phyloP scores from a whole-genome alignment of 2,888 invertebrate species.

The Cantharis nigra region DNA sequence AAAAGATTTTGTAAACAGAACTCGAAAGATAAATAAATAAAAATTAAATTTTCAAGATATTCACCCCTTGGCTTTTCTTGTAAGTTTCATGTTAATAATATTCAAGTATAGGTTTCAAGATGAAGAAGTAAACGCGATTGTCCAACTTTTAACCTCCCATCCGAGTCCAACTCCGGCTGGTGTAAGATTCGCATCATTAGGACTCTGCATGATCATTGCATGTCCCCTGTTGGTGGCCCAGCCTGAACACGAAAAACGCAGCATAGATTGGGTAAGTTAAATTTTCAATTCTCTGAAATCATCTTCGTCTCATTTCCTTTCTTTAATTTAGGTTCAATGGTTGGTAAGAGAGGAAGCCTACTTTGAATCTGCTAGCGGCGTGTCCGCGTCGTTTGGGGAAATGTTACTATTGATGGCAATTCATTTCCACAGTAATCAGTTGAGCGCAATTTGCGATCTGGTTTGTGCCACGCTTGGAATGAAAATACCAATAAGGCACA shows the following conservation, averaged over 20 bases:
- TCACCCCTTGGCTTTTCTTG: not conserved
- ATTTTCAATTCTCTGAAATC: not conserved
- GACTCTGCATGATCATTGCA: constrained; percentile 91
- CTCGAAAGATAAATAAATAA: no score
- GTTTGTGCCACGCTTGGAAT: constrained; percentile 94
- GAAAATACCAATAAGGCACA: constrained; percentile 87
- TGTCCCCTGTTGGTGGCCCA: constrained; percentile 81
- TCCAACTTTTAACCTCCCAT: constrained; percentile 84
- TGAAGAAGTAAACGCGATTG: constrained; percentile 84
- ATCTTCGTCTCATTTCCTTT: not conserved
- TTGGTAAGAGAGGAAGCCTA: constrained; percentile 88
- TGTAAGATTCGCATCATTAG: constrained; percentile 89
- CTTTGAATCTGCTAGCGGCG: constrained; percentile 83
- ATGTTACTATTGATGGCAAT: constrained; percentile 95
- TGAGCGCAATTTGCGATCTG: constrained; percentile 89
- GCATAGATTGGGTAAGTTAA: constrained; percentile 77
- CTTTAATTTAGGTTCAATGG: constrained; percentile 69
- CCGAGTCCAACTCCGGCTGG: constrained; percentile 91
- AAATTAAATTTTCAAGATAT: no score
- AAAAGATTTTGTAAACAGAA: no score
- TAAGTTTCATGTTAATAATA: not conserved
- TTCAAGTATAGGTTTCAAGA: constrained; percentile 73
- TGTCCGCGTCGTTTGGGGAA: constrained; percentile 90
- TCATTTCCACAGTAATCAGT: constrained; percentile 94
- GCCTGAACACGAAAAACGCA: constrained; percentile 79